phyloP scores from a whole-genome alignment of 2,113 vertebrate genomes.

The Eonycteris spelaea region DNA sequence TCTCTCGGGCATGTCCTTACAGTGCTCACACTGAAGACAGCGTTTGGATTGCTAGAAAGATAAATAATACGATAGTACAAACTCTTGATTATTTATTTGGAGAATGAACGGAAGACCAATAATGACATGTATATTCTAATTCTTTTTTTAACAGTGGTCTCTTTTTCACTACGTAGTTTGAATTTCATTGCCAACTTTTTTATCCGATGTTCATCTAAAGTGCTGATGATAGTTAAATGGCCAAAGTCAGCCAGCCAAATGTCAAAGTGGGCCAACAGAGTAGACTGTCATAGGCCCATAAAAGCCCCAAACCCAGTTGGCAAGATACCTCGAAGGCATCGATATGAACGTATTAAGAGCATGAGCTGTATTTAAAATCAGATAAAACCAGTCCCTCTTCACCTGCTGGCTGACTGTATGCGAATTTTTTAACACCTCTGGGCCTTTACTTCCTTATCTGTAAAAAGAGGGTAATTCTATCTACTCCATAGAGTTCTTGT shows the following conservation, averaged over 20 bases:
- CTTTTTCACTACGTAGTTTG: not conserved
- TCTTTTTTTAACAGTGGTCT: not conserved
- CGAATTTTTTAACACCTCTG: not conserved
- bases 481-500: not conserved
- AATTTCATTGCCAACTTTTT: not conserved
- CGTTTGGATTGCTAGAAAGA: not conserved
- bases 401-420: not conserved
- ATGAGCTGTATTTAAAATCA: not conserved
- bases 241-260: not conserved
- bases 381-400: not conserved
- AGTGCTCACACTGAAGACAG: not conserved
- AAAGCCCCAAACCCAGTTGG: not conserved
- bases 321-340: not conserved
- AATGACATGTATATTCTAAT: not conserved
- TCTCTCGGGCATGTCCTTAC: not conserved
- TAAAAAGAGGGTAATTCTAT: not conserved
- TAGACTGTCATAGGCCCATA: not conserved
- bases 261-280: not conserved
- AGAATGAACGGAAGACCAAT: not conserved
- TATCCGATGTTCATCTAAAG: not conserved
- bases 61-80: not conserved
- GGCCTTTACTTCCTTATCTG: not conserved
- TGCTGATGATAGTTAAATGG: not conserved
- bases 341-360: not conserved
- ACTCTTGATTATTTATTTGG: not conserved